These are phyloP conservation scores for Eumerus sabulonum DNA, from an alignment of 2,888 invertebrate species.

Conservation along the genomic window DNA sequence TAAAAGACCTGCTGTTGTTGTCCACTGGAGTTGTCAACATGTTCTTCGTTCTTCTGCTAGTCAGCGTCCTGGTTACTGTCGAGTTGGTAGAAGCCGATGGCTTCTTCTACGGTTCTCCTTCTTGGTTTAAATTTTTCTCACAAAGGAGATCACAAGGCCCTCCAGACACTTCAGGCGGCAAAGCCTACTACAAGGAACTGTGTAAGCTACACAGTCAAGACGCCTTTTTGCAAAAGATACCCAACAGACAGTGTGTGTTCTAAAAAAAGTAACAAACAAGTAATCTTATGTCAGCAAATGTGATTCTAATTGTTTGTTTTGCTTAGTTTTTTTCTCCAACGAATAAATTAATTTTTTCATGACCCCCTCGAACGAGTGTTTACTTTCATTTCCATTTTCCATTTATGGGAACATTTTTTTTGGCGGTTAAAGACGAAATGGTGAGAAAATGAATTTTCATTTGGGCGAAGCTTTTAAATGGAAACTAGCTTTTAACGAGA, in stretches of 20 bases:
- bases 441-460: conserved; percentile 11
- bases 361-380: conserved; percentile 9
- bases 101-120: not conserved
- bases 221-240: conserved; percentile 8
- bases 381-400: conserved; percentile 8
- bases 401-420: too few relatives aligned
- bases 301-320: conserved; percentile 6
- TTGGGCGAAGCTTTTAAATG: conserved; percentile 9
- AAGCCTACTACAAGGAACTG: conserved; percentile 12
- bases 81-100: not conserved
- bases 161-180: conserved; percentile 26
- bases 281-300: not conserved
- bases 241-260: conserved; percentile 15
- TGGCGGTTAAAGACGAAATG: conserved; percentile 3
- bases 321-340: not conserved
- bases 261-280: not conserved
- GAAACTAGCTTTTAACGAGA: conserved; percentile 5
- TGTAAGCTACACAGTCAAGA: conserved; percentile 14
- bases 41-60: not conserved
- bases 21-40: conserved; percentile 5
- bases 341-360: conserved; percentile 18
- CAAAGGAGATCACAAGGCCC: conserved; percentile 5
- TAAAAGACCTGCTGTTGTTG: too few relatives aligned
- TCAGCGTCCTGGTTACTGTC: conserved; percentile 2
- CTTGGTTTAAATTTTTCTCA: too few relatives aligned